These are phyloP conservation scores for Rotaria macrura DNA, from an alignment of 2,888 invertebrate species.

Conservation along the genomic window DNA sequence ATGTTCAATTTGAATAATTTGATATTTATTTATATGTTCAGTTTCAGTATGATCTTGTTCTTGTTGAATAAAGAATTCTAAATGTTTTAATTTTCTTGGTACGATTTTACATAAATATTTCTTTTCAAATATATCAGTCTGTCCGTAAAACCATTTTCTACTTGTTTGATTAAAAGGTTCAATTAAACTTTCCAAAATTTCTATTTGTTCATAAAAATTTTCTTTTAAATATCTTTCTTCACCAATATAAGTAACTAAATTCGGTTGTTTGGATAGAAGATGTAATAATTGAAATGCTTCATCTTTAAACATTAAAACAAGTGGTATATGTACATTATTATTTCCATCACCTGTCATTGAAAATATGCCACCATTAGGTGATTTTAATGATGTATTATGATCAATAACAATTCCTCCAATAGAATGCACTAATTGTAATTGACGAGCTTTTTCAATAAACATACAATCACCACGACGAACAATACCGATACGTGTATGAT, in stretches of 20 bases:
- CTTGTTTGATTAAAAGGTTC: neutral
- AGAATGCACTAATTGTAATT: constrained; percentile 70
- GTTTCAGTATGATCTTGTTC: neutral
- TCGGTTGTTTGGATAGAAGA: neutral
- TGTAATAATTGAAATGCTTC: constrained; percentile 22
- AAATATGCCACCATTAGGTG: constrained; percentile 59
- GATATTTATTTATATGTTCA: neutral
- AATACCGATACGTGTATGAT: constrained; percentile 58
- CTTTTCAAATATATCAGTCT: neutral
- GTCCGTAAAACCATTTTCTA: neutral
- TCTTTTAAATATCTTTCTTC: neutral
- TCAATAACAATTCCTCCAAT: constrained; percentile 67
- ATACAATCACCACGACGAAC: constrained; percentile 82
- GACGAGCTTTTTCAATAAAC: constrained; percentile 82
- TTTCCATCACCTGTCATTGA: constrained; percentile 30
- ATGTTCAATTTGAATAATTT: neutral
- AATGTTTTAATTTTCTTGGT: neutral
- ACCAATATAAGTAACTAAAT: neutral
- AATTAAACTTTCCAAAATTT: neutral
- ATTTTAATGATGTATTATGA: constrained; percentile 66
- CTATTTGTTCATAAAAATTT: neutral
- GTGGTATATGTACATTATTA: constrained; percentile 26
- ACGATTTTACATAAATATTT: neutral
- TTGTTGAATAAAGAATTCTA: neutral
- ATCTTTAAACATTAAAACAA: constrained; percentile 27